Evolutionary conservation across 2,113 vertebrate genomes (phyloP), one percentile per base, ranked within the genome.

Genomic region (Ammospiza caudacuta): DNA sequence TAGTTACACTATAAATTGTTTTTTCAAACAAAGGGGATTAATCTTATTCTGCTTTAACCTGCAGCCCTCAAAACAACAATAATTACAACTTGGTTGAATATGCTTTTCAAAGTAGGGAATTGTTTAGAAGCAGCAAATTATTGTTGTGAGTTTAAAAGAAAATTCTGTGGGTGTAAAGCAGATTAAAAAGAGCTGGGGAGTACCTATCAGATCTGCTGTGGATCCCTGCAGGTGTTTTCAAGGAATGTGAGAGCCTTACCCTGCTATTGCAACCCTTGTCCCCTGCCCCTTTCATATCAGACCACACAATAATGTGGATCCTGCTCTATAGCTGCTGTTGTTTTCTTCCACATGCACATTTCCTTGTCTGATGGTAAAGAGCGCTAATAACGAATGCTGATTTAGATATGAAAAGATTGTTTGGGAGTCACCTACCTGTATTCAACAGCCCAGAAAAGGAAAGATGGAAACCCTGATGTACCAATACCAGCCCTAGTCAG

Each of bases 301-400:
- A 20, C 10, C 44, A 61, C 25, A 55, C 6, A n/a, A 4, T 12
- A 33, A 24, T 9, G 15, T 7, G 37, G 15, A 11, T 55, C 41
- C 12, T 55, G 55, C 64, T 62, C 0, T 1, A 17, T 12, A 66
- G 37, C 24, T 64, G 66, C 18, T 76, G 39, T 33, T 43, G 3
- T 23, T 87, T 61, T 46, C 17, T 66, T 33, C 27, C 19, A 44
- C 5, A 6, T 3, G 5, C 23, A n/a, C 0, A 2, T 47, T 90
- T 51, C n/a, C 14, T 41, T 61, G 43, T 21, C 15, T 84, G 49
- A 16, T 24, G 57, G 44, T 23, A 27, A 33, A 61, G n/a, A 55
- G 8, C 13, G 15, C 25, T 61, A 46, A 35, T 0, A 6, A 37
- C 9, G 23, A 29, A 49, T 9, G 2, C 4, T 59, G 17, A n/a